Evolutionary conservation across 2,797 vertebrate species (phyloP).

Genomic region (Rhinogobio ventralis): DNA sequence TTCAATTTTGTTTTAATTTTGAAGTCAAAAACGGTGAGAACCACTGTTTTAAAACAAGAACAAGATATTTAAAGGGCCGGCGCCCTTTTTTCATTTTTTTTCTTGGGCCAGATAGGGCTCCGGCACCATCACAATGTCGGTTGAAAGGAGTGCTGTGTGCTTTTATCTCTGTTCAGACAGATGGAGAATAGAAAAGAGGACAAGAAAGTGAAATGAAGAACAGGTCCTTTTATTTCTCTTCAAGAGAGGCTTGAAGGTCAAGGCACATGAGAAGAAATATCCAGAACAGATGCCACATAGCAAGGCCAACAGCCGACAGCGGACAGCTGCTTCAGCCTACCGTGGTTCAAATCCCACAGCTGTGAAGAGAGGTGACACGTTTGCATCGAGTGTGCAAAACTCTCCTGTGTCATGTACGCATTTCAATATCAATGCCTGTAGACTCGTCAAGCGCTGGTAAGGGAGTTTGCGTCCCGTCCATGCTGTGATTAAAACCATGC

Average conservation of each 20-base stretch:
- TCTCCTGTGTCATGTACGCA: constrained; percentile 59
- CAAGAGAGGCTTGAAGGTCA: constrained; percentile 83
- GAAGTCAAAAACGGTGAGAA: not conserved
- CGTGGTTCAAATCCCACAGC: constrained; percentile 27
- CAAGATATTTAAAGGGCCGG: not conserved
- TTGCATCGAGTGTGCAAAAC: constrained; percentile 52
- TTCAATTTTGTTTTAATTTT: too few relatives aligned
- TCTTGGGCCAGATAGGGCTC: not conserved
- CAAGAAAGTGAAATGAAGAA: constrained; percentile 63
- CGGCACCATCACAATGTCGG: not conserved
- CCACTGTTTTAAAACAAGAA: not conserved
- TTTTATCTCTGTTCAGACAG: constrained; percentile 26
- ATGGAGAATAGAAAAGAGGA: not conserved
- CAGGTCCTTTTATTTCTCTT: constrained; percentile 63
- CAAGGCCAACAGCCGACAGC: constrained; percentile 64
- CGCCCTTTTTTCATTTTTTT: not conserved
- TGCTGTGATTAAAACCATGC: constrained; percentile 39
- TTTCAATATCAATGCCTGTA: constrained; percentile 62
- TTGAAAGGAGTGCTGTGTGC: not conserved
- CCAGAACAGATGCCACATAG: constrained; percentile 80
- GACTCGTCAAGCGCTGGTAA: not conserved
- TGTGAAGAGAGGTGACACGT: constrained; percentile 11
- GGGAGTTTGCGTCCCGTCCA: not conserved
- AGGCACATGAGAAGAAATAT: constrained; percentile 70
- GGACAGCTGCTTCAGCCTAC: constrained; percentile 58